These are phyloP conservation scores for Zaprionus obscuricornis DNA, from an alignment of 2,888 invertebrate genomes.

Conservation along the genomic window DNA sequence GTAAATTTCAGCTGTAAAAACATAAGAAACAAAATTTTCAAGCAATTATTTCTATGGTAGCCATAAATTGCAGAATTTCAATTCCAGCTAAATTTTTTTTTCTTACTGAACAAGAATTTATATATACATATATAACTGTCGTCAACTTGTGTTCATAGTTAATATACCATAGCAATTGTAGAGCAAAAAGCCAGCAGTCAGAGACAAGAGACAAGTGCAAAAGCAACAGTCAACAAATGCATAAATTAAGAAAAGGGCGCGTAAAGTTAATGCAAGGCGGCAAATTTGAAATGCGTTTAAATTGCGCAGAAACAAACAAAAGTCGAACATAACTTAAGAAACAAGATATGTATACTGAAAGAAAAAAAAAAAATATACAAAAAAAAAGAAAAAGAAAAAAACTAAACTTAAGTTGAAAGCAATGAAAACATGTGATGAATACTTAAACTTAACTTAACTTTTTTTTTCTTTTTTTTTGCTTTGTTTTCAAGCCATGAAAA, in stretches of 20 bases:
- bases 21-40: no score
- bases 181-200: no score
- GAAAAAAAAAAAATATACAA: constrained; percentile 32
- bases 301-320: constrained; percentile 35
- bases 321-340: constrained; percentile 28
- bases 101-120: no score
- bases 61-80: no score
- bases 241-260: constrained; percentile 62
- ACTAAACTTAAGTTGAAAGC: constrained; percentile 12
- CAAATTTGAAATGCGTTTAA: constrained; percentile 45
- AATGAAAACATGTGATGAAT: constrained; percentile 47
- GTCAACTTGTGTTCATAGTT: no score
- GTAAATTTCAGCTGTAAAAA: no score
- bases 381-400: constrained; percentile 14
- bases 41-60: no score
- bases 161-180: no score
- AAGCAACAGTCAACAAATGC: constrained; percentile 17
- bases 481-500: constrained; percentile 45
- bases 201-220: constrained; percentile 10
- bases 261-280: constrained; percentile 57
- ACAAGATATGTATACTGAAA: constrained; percentile 13
- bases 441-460: constrained; percentile 63
- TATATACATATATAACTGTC: no score
- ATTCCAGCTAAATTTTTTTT: no score
- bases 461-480: no score